These are phyloP conservation scores for Rhagophthalmus giganteus DNA, from an alignment of 2,888 invertebrate species.

Conservation along the genomic window DNA sequence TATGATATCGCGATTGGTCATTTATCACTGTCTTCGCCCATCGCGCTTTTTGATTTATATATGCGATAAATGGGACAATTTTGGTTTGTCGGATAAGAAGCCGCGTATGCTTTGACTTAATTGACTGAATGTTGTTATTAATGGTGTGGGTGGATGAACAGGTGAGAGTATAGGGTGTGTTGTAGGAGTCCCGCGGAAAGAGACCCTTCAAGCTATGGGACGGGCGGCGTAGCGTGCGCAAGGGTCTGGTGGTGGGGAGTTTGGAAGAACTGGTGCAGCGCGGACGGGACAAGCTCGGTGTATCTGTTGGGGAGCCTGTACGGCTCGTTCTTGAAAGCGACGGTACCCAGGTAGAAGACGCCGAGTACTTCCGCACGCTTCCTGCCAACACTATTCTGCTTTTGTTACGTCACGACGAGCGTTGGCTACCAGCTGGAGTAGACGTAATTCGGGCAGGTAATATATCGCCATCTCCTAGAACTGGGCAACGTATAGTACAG, in stretches of 20 bases:
- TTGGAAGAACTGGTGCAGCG: conserved; percentile 74
- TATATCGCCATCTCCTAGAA: too few species aligned
- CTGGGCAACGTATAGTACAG: too few species aligned
- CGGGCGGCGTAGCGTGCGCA: conserved; percentile 90
- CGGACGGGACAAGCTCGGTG: conserved; percentile 88
- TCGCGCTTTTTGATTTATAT: conserved; percentile 29
- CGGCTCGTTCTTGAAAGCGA: conserved; percentile 91
- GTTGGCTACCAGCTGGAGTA: conserved; percentile 92
- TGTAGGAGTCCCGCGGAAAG: conserved; percentile 91
- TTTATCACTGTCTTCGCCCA: conserved; percentile 28
- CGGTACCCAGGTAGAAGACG: conserved; percentile 96
- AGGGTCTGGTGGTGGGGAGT: conserved; percentile 89
- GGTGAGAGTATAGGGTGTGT: conserved; percentile 45
- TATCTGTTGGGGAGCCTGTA: conserved; percentile 83
- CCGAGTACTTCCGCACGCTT: conserved; percentile 92
- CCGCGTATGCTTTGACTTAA: conserved; percentile 22
- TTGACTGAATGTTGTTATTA: conserved; percentile 26
- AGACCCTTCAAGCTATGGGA: conserved; percentile 98
- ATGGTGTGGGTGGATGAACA: conserved; percentile 28
- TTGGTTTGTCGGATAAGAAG: conserved; percentile 18
- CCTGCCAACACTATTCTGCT: conserved; percentile 89
- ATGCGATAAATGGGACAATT: conserved; percentile 24
- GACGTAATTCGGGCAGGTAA: conserved; percentile 93
- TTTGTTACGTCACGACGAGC: conserved; percentile 85
- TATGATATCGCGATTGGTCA: conserved; percentile 32